Evolutionary conservation across 2,113 vertebrate species (phyloP), one percentile per base, ranked within the genome.

Genomic region (Datnioides undecimradiatus): DNA sequence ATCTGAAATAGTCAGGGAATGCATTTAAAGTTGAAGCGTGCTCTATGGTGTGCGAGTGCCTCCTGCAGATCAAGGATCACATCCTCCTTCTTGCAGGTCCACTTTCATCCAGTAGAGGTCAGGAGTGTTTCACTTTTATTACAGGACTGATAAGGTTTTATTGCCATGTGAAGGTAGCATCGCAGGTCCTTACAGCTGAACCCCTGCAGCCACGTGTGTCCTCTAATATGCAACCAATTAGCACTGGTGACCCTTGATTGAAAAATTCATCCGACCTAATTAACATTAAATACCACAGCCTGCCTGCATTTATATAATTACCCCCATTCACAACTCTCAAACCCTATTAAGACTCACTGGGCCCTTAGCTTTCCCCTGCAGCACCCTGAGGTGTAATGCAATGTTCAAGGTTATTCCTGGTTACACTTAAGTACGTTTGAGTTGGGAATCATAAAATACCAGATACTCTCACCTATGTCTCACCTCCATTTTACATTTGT

Each of bases 41-140:
- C 16, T 5, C 2, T 4, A 5, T 23, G 5, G 8, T 45, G 48
- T 8, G 23, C 0, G 19, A 6, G 5, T 58, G 21, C 49, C 70
- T 68, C 34, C 48, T 64, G 31, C 34, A 27, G 45, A 62, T n/a
- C 48, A 21, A n/a, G n/a, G 12, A 25, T 52, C 5, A 10, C 21
- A 41, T 38, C 45, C 29, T 4, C n/a, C n/a, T 17, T 17, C 7
- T 36, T 82, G 81, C 73, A 78, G 19, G 1, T 65, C 36, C 31
- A 13, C 0, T 17, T 41, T 80, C 9, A n/a, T 23, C 79, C 92
- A 87, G 1, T 21, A 90, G 92, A 85, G 79, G 87, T 58, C 91
- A 91, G 90, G 3, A 82, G 40, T 14, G 54, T 25, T 51, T 46
- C 10, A 79, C 38, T 52, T 76, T 84, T 2, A 40, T 59, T 21